A percentile compares a stretch with the other conserved stretches of the same genome.
phyloP scores from a whole-genome alignment of 2,888 invertebrate genomes.

The Willowsia nigromaculata region DNA sequence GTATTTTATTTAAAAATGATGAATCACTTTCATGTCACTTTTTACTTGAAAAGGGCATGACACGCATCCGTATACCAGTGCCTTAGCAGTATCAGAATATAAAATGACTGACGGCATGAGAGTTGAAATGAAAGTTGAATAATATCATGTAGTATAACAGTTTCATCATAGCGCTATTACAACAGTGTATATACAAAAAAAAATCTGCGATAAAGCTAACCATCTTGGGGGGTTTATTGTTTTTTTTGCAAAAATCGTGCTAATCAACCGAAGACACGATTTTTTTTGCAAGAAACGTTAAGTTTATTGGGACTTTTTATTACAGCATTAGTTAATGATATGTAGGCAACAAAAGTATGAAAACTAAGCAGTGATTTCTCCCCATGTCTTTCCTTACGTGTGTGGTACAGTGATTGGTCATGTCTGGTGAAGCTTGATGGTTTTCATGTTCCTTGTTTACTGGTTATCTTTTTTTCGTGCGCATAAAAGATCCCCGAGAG shows the following conservation, averaged over 20 bases:
- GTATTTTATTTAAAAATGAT: neutral
- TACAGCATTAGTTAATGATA: neutral
- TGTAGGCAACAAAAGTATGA: neutral
- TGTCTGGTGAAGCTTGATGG: slow-evolving; percentile 35
- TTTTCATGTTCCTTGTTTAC: neutral
- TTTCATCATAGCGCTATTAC: neutral
- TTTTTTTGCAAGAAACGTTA: neutral
- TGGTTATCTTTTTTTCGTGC: slow-evolving; percentile 14
- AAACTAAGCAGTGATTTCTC: slow-evolving; percentile 4
- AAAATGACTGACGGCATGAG: neutral
- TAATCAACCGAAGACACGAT: slow-evolving; percentile 43
- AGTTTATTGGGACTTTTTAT: neutral
- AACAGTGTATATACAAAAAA: neutral
- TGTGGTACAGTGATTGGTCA: neutral
- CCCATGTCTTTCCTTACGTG: neutral
- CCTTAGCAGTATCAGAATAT: neutral
- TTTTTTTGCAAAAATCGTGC: slow-evolving; percentile 12
- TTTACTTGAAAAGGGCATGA: neutral
- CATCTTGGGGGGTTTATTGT: slow-evolving; percentile 11
- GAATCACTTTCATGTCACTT: slow-evolving; percentile 1
- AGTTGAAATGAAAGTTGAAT: neutral
- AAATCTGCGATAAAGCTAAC: neutral
- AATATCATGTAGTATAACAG: neutral
- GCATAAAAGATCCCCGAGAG: neutral
- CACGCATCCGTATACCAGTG: neutral